Base-by-base conservation (phyloP, 1,140 invertebrate species). In the Armadillidium nasatum region DNA sequence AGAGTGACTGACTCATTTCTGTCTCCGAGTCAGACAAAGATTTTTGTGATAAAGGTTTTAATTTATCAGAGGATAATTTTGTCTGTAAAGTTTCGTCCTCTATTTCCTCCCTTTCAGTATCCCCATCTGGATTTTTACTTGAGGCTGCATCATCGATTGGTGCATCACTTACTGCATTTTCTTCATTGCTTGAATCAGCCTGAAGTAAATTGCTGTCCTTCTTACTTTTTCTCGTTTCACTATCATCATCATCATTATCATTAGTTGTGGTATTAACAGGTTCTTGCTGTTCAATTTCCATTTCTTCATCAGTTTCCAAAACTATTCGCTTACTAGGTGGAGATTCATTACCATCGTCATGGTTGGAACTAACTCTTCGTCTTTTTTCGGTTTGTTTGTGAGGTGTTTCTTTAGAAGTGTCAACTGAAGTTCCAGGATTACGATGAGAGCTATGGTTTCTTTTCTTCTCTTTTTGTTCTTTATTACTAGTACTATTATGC, bases 121-220 rank as follows among this genome's bases (percentile, higher is more conserved):
- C 33, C 6, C 50, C 50, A 60, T 19, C 19, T 15, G 50, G 50
- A 60, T 60, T 60, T 60, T 60, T 60, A 60, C 50, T 60, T 15
- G 73, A 23, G 11, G 44, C 13, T 60, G 33, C 54, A 23, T 70
- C 45, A 44, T 77, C 76, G 15, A 68, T 50, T 7, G 66, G 19
- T 2, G 15, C 33, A 50, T 43, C 46, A 10, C n/a, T 50, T 7
- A 54, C n/a, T n/a, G n/a, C 46, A 60, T 33, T 46, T 21, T 44
- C 2, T 10, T 23, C 23, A 11, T 66, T 74, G 15, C 60, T 74
- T 74, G 54, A 4, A 71, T 44, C 23, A n/a, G 1, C 10, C 1
- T 33, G 33, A 6, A 6, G 33, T 33, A 33, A 33, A 33, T 33
- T 6, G 33, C 6, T 33, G 6, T 33, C 33, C 1, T 33, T 6